Evolutionary conservation across 2,797 vertebrate species (phyloP), one percentile per base, ranked within the genome.

Genomic region (Eutrigla gurnardus): DNA sequence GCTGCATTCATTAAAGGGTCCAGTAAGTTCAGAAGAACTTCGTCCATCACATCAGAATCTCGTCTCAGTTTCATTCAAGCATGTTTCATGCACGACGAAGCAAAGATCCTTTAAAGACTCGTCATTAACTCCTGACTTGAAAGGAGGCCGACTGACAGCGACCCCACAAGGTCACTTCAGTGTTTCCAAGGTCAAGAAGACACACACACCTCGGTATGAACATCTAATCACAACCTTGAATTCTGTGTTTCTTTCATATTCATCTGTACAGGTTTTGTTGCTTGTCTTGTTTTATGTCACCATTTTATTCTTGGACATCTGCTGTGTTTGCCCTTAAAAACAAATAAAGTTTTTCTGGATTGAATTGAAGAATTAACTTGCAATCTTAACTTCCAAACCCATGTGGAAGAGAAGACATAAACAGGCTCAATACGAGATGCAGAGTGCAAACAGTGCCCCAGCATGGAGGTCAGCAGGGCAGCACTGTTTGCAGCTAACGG

Each of bases 1-100:
- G 69, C 65, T 18, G 53, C 54, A 82, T 87, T 85, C 80, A 89
- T 88, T 85, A 78, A 78, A 81, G 55, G 54, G 37, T 36, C 53
- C 59, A 82, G 66, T 77, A 79, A 69, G 52, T 81, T 62, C 67
- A 77, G 67, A 25, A 25, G 25, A 25, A 25, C 54, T 81, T 85
- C 74, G 25, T 25, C 25, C 25, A 25, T 25, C 25, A 25, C 25
- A n/a, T 60, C 3, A 10, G 25, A 65, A 62, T 33, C 39, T 7
- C 35, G 7, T 15, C 3, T 13, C 0, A 47, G 61, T 72, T 72
- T 39, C 18, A 46, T 25, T 66, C 10, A n/a, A 14, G 43, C 14
- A 40, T 60, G 50, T 65, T 32, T 53, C 15, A 33, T 8, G 0
- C 11, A 52, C 32, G 8, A 7, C 32, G 43, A 67, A 62, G 47